phyloP scores from a whole-genome alignment of 2,888 invertebrate species.

The Dermolepida albohirtum region DNA sequence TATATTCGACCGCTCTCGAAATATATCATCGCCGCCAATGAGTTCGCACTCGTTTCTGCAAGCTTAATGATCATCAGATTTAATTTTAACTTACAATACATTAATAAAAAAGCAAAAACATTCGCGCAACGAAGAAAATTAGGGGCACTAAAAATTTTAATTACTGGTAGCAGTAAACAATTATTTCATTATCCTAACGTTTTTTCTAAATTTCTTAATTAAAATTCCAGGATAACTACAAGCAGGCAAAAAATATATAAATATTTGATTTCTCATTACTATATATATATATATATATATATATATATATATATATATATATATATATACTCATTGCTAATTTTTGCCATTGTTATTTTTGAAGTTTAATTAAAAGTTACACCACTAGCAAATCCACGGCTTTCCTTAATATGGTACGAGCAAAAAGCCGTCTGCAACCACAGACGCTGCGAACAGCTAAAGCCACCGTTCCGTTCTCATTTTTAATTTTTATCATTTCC shows the following conservation, averaged over 20 bases:
- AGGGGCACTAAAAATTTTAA: too few relatives aligned
- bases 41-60: too few relatives aligned
- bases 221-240: slow-evolving; percentile 28
- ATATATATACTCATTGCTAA: slow-evolving; percentile 55
- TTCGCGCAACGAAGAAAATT: too few relatives aligned
- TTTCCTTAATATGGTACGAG: slow-evolving; percentile 43
- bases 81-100: too few relatives aligned
- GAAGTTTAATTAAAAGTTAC: slow-evolving; percentile 62
- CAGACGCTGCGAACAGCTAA: slow-evolving; percentile 38
- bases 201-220: slow-evolving; percentile 14
- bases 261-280: slow-evolving; percentile 30
- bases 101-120: too few relatives aligned
- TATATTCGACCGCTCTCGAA: too few relatives aligned
- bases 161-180: too few relatives aligned
- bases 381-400: slow-evolving; percentile 58
- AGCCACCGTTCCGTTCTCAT: slow-evolving; percentile 25
- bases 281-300: slow-evolving; percentile 48
- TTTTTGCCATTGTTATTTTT: slow-evolving; percentile 59
- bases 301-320: slow-evolving; percentile 37
- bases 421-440: slow-evolving; percentile 35
- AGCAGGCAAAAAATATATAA: not conserved
- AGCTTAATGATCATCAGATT: too few relatives aligned
- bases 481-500: slow-evolving; percentile 39
- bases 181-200: too few relatives aligned
- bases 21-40: too few relatives aligned